These are phyloP conservation scores for Lophius americanus DNA, from an alignment of 2,797 vertebrate species.

Conservation along the genomic window DNA sequence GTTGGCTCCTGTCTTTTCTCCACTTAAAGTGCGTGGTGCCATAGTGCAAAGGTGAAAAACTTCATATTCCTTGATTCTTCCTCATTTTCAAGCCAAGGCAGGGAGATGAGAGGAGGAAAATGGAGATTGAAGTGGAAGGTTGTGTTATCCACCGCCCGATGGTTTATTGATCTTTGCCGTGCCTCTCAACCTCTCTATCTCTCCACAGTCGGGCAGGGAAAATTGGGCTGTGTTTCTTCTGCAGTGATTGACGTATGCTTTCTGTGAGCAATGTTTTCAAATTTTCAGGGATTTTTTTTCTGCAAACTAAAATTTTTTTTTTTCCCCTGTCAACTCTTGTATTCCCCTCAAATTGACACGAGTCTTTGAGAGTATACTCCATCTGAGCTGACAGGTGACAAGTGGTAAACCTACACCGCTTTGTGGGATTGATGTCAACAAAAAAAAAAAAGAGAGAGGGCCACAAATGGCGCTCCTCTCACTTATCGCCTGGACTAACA, in stretches of 20 bases:
- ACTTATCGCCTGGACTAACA: conserved; percentile 41
- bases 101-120: conserved; percentile 9
- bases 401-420: conserved; percentile 46
- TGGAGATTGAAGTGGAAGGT: conserved; percentile 30
- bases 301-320: conserved; percentile 25
- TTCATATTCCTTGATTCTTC: conserved; percentile 16
- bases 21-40: neutral
- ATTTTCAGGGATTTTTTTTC: conserved; percentile 56
- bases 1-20: neutral
- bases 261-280: conserved; percentile 37
- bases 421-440: conserved; percentile 58
- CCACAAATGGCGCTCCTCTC: conserved; percentile 50
- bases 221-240: conserved; percentile 64
- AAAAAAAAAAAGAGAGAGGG: conserved; percentile 27
- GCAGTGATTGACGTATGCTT: conserved; percentile 57
- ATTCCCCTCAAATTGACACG: conserved; percentile 29
- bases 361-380: conserved; percentile 19
- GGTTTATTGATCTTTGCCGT: conserved; percentile 58
- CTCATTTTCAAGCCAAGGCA: conserved; percentile 14
- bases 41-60: conserved; percentile 25
- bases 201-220: conserved; percentile 28
- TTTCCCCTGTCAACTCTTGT: neutral
- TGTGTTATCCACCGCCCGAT: conserved; percentile 41
- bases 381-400: conserved; percentile 57
- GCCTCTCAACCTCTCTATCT: conserved; percentile 22